A percentile compares a stretch with the other conserved stretches of the same genome.
Conservation (phyloP, 2,797 vertebrate species). For the Myoxocephalus aenaeus region DNA sequence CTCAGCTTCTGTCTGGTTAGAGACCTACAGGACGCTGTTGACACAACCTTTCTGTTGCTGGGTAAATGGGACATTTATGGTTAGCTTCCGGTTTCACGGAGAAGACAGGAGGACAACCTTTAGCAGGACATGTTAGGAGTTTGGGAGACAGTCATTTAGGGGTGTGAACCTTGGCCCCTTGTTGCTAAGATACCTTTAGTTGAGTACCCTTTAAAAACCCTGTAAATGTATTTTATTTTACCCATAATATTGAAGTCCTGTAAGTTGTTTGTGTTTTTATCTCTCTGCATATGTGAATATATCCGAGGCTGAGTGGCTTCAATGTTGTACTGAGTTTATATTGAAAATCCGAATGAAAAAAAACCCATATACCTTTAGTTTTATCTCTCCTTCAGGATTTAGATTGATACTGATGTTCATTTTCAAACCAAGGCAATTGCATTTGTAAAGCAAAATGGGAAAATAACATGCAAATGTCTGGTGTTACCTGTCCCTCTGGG, state of each 20-base stretch:
- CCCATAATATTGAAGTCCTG: no score
- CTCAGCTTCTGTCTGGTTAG: constrained; percentile 44
- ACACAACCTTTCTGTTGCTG: constrained; percentile 69
- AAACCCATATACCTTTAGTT: neutral
- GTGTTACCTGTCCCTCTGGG: neutral
- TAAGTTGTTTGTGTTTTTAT: neutral
- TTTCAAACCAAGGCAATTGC: constrained; percentile 11
- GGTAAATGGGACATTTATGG: constrained; percentile 74
- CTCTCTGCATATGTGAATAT: neutral
- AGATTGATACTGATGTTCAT: neutral
- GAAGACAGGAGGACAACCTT: constrained; percentile 57
- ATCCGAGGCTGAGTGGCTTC: no score
- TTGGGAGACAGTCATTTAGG: constrained; percentile 39
- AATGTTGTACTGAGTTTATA: neutral
- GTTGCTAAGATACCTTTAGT: constrained; percentile 17
- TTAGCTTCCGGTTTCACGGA: constrained; percentile 63
- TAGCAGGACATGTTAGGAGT: constrained; percentile 40
- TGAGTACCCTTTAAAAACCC: neutral
- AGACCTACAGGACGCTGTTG: constrained; percentile 40
- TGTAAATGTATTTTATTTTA: neutral
- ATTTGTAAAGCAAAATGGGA: neutral
- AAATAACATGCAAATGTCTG: neutral
- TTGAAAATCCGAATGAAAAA: neutral
- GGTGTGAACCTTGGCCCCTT: constrained; percentile 20
- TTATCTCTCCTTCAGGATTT: constrained; percentile 2